Evolutionary conservation across 2,888 invertebrate genomes (phyloP), one percentile per base, ranked within the genome.

Genomic region (Cephus sareptanus): DNA sequence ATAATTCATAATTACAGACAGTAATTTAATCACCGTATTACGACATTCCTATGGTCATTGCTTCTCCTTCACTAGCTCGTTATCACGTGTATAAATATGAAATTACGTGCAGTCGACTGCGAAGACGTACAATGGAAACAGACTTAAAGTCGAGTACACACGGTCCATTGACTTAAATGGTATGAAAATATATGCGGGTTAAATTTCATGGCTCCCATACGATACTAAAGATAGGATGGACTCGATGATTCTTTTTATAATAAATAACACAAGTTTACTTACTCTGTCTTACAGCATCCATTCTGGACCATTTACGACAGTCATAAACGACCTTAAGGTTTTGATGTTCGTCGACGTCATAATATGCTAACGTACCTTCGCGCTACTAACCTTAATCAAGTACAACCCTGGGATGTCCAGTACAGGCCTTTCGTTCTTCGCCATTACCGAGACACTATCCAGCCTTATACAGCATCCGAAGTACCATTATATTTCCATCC

Each of bases 351-450:
- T 84, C 79, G 80, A 84, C 83, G 85, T 87, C 87, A 81, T 87
- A 87, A 87, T 86, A 86, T 84, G 85, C 83, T 86, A 85, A 87
- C 85, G 84, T 81, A 82, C 74, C 74, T 79, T 79, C 81, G 74
- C 81, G 82, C 79, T 81, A 78, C 83, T 83, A 80, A 82, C 81
- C 83, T 85, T 88, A 88, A 87, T 88, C 86, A 88, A 87, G 86
- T 85, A 83, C 81, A 83, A 82, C 83, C 82, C 81, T 77, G 79
- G 81, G 75, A 83, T 80, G 76, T 75, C 81, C 77, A 77, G 70
- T 69, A 40, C 31, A 70, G 71, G 71, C 33, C 73, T 31, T 75
- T 78, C 70, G n/a, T 69, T 37, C 70, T 69, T 11, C 15, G 31
- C 76, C 75, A 56, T 56, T 56, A 56, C 56, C 23, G 23, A 23